Evolutionary conservation across 2,113 vertebrate genomes (phyloP).

Genomic region (Xiphophorus hellerii): DNA sequence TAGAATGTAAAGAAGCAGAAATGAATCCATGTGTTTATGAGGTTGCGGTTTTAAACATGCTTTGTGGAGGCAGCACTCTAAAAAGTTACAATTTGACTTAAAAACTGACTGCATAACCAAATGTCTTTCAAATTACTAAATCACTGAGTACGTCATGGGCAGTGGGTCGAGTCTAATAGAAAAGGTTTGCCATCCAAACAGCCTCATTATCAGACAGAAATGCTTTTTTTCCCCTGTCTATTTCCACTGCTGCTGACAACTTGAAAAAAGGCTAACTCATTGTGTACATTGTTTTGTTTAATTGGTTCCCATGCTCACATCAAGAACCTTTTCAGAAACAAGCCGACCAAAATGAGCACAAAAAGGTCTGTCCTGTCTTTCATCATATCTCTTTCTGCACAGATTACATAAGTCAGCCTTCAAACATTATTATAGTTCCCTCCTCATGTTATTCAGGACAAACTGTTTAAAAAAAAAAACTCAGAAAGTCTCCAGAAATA

Average conservation of each 20-base stretch:
- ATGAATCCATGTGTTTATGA: background rate
- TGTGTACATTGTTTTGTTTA: slow-evolving; percentile 11
- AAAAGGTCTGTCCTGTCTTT: slow-evolving; percentile 5
- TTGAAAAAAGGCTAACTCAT: background rate
- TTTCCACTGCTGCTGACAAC: slow-evolving; percentile 15
- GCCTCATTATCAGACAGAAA: background rate
- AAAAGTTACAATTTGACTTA: slow-evolving; percentile 33
- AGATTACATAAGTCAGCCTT: slow-evolving; percentile 17
- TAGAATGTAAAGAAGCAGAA: slow-evolving; percentile 23
- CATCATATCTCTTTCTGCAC: slow-evolving; percentile 18
- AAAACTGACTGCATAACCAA: background rate
- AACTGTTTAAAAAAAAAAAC: background rate
- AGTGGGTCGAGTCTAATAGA: background rate
- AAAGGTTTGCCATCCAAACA: background rate
- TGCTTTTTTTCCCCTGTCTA: background rate
- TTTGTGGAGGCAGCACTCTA: background rate
- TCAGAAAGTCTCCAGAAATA: slow-evolving; percentile 8
- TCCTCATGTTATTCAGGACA: background rate
- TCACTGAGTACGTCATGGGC: background rate
- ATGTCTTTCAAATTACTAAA: slow-evolving; percentile 1
- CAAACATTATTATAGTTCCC: slow-evolving; percentile 5
- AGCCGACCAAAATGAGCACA: slow-evolving; percentile 2
- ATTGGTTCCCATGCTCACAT: background rate
- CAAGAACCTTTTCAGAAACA: background rate
- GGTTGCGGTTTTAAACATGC: background rate